Percentiles rank a stretch among this genome's conserved stretches.
phyloP scores from a whole-genome alignment of 2,888 invertebrate species.

The Macropis europaea region DNA sequence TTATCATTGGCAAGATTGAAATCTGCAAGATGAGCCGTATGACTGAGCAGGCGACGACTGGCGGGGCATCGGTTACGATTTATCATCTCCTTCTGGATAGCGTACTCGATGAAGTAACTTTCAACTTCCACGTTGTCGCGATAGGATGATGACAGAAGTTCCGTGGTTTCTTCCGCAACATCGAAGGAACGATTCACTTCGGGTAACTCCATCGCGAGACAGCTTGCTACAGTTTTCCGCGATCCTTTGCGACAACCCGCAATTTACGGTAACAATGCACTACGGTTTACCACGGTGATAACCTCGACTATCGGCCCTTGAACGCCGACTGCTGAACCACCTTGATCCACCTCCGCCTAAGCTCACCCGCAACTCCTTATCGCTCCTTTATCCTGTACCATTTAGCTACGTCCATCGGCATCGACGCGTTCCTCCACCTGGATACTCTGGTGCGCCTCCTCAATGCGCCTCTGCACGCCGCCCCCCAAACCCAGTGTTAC shows the following conservation, averaged over 20 bases:
- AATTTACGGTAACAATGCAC: neutral
- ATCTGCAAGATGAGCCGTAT: constrained; percentile 66
- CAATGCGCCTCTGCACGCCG: too few species aligned
- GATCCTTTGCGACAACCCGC: neutral
- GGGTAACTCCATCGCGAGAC: constrained; percentile 71
- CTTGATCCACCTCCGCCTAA: neutral
- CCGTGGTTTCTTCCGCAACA: constrained; percentile 70
- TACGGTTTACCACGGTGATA: neutral
- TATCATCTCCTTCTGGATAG: constrained; percentile 74
- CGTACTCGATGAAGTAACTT: constrained; percentile 74
- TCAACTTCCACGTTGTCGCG: constrained; percentile 67
- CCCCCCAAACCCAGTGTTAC: too few species aligned
- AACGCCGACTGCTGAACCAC: neutral
- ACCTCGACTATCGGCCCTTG: neutral
- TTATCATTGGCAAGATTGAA: constrained; percentile 66
- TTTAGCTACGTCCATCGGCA: neutral
- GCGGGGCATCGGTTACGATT: constrained; percentile 73
- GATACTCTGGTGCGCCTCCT: too few species aligned
- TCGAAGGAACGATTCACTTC: constrained; percentile 61
- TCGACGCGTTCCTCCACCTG: neutral
- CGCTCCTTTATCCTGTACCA: neutral
- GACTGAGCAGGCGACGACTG: constrained; percentile 73
- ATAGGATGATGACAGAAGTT: constrained; percentile 66
- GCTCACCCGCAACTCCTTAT: neutral
- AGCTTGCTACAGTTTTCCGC: neutral